Base-by-base conservation (phyloP, 2,888 invertebrate genomes). In the Busseola fusca region DNA sequence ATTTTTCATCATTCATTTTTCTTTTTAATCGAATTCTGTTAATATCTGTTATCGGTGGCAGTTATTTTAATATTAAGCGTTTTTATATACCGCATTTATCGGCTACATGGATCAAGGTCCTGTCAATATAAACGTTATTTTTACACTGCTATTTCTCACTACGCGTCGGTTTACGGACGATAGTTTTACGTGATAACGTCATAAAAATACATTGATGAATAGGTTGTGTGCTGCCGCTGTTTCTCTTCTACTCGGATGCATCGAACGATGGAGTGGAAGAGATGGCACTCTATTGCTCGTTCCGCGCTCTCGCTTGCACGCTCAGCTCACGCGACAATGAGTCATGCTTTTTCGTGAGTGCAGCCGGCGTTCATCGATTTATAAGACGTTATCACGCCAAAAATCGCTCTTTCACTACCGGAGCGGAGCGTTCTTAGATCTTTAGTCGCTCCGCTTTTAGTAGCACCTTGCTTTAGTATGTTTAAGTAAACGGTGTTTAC, bases 401-500 rank as follows among this genome's bases (percentile, higher is more conserved):
- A 42, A 74, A 56, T 56, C 34, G 27, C 57, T 54, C 7, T 45
- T 62, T 21, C 4, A 14, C 0, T 2, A 27, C 1, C 34, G 14
- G 18, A 73, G 58, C n/a, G 54, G 69, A 73, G 72, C 21, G 48
- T 74, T 81, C 74, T 57, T 34, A 67, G 69, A 72, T 59, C 63
- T 10, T 69, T 45, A 72, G 34, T 57, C 27, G 66, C 75, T 75
- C 56, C 86, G 87, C 87, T 84, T 0, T n/a, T 71, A 87, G 42
- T 85, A 21, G 21, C 37, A 80, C 84, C 78, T 0, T 16, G 66
- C 81, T 67, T 68, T 27, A 65, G 60, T 69, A 78, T 78, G 84
- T 86, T 86, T 89, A 72, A 67, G 76, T 71, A 87, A 87, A 82
- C 89, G 87, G 87, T 91, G 90, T 91, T 93, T 92, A 90, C 88